Evolutionary conservation across 2,113 vertebrate genomes (phyloP).

Genomic region (Chaenocephalus aceratus): DNA sequence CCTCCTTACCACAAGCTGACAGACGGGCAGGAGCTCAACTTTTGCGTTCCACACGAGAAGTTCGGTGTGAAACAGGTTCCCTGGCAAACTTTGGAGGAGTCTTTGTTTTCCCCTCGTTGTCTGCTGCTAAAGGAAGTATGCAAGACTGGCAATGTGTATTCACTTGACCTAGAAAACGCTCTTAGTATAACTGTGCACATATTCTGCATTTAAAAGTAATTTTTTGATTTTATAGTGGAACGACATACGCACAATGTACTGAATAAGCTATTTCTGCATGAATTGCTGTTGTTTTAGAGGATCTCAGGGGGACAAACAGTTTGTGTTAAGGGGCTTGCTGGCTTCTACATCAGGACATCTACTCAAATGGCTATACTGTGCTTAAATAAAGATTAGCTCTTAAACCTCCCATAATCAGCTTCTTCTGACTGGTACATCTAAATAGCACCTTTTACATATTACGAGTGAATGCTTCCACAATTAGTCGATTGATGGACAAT

Average conservation of each 20-base stretch:
- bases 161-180: slow-evolving; percentile 82
- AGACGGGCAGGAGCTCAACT: slow-evolving; percentile 61
- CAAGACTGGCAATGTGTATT: slow-evolving; percentile 73
- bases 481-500: background rate
- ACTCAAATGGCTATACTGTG: slow-evolving; percentile 9
- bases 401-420: background rate
- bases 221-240: slow-evolving; percentile 50
- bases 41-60: slow-evolving; percentile 62
- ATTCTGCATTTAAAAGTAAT: slow-evolving; percentile 57
- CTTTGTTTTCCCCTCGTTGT: slow-evolving; percentile 22
- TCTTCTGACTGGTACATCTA: background rate
- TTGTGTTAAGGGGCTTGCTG: slow-evolving; percentile 5
- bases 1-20: slow-evolving; percentile 57
- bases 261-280: slow-evolving; percentile 39
- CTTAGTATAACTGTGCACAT: slow-evolving; percentile 49
- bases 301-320: slow-evolving; percentile 17
- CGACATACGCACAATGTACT: slow-evolving; percentile 25
- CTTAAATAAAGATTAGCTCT: background rate
- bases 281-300: slow-evolving; percentile 42
- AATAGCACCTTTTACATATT: background rate
- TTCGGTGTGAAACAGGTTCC: slow-evolving; percentile 70
- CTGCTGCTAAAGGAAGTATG: slow-evolving; percentile 67
- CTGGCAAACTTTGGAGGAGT: slow-evolving; percentile 67
- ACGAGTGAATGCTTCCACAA: background rate
- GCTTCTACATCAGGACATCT: slow-evolving; percentile 11